Percentiles rank a stretch among this genome's conserved stretches.
These are phyloP conservation scores for Tethya wilhelma DNA, from an alignment of 37 sponge, comb jelly and placozoan genomes.

Conservation along the genomic window DNA sequence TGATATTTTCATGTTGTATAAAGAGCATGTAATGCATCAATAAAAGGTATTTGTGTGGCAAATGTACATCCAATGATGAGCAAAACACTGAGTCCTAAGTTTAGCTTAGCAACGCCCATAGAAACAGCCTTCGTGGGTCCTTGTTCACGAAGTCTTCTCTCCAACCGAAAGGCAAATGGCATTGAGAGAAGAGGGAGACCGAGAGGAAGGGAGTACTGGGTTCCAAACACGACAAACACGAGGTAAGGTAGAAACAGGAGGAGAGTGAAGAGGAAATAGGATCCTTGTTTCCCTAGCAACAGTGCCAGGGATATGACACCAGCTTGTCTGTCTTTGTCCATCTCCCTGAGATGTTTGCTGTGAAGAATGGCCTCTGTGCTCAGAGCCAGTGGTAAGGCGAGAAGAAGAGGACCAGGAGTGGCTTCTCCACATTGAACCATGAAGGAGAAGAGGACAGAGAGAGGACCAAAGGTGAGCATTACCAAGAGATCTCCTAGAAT, in stretches of 20 bases:
- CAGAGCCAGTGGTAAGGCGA: constrained; percentile 79
- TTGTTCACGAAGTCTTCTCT: constrained; percentile 60
- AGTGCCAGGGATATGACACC: constrained; percentile 70
- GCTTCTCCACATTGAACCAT: constrained; percentile 62
- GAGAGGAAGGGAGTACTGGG: constrained; percentile 59
- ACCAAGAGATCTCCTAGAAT: constrained; percentile 83
- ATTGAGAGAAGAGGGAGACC: constrained; percentile 71
- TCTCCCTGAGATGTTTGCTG: constrained; percentile 78
- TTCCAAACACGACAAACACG: constrained; percentile 52
- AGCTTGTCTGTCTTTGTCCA: constrained; percentile 47
- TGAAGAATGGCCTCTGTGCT: constrained; percentile 86
- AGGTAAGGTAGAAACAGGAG: constrained; percentile 84
- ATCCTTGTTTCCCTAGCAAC: constrained; percentile 69
- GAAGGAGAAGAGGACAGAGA: constrained; percentile 82
- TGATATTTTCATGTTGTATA: too few relatives aligned
- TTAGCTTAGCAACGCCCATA: constrained; percentile 48
- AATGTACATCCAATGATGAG: constrained; percentile 70
- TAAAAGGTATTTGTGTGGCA: constrained; percentile 32
- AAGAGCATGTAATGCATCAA: too few relatives aligned
- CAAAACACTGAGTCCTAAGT: constrained; percentile 37
- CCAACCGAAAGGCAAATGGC: constrained; percentile 64
- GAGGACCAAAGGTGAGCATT: constrained; percentile 83
- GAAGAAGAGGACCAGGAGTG: constrained; percentile 52
- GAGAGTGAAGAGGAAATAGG: constrained; percentile 75
- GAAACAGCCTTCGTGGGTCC: constrained; percentile 35